phyloP scores from a whole-genome alignment of 1,140 invertebrate species.

The Halictus rubicundus region DNA sequence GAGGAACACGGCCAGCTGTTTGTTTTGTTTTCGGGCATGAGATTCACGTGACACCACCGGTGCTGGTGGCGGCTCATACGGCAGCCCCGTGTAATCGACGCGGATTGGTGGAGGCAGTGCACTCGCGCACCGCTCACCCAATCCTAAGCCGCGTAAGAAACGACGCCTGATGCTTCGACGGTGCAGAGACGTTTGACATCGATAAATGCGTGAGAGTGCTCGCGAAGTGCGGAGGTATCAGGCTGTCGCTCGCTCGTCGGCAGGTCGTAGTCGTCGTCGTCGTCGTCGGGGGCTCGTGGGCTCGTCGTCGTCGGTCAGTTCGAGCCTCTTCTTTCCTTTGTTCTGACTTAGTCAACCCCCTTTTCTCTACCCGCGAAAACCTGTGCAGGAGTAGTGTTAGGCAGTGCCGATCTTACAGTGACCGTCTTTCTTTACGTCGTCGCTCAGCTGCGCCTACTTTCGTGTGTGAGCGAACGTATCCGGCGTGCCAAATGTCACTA shows the following conservation, averaged over 20 bases:
- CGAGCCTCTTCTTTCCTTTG: constrained; percentile 53
- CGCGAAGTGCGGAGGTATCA: constrained; percentile 73
- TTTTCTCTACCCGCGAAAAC: constrained; percentile 49
- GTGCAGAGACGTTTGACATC: constrained; percentile 77
- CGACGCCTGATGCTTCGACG: constrained; percentile 66
- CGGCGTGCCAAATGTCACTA: constrained; percentile 63
- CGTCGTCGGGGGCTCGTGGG: constrained; percentile 47
- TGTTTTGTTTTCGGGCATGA: constrained; percentile 80
- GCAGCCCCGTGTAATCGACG: constrained; percentile 47
- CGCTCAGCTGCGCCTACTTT: constrained; percentile 49
- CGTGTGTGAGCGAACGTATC: constrained; percentile 47
- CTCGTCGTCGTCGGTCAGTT: constrained; percentile 53
- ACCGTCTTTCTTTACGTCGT: constrained; percentile 46
- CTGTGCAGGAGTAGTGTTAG: constrained; percentile 50
- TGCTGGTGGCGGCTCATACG: constrained; percentile 70
- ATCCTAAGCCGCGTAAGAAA: constrained; percentile 69
- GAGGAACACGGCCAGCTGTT: constrained; percentile 73
- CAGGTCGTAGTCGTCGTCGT: constrained; percentile 49
- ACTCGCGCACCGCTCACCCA: constrained; percentile 64
- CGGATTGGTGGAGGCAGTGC: constrained; percentile 67
- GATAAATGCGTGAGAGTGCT: constrained; percentile 79
- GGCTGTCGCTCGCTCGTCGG: constrained; percentile 70
- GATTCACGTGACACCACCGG: constrained; percentile 76
- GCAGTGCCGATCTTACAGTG: constrained; percentile 56
- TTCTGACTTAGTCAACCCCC: constrained; percentile 27